phyloP scores from a whole-genome alignment of 2,797 vertebrate genomes.

The Carduelis carduelis region DNA sequence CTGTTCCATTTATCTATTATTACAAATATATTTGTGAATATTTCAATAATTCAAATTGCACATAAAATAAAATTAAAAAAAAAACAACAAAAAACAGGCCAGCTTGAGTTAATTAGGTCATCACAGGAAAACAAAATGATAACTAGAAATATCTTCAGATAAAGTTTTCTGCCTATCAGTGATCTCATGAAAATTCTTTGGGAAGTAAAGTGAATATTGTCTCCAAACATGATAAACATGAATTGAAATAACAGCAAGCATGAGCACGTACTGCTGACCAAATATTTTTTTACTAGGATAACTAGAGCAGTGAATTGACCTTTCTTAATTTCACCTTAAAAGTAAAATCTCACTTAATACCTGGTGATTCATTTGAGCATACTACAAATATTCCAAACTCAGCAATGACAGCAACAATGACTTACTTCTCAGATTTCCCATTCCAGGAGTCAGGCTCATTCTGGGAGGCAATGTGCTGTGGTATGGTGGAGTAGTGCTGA shows the following conservation, averaged over 20 bases:
- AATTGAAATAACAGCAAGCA: not conserved
- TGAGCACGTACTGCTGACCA: not conserved
- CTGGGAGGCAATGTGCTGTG: conserved; percentile 89
- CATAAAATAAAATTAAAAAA: not conserved
- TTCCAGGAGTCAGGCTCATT: conserved; percentile 81
- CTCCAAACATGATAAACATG: not conserved
- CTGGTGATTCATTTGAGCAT: not conserved
- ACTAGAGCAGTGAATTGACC: not conserved
- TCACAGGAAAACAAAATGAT: not conserved
- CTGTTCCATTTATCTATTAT: not conserved
- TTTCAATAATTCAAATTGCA: not conserved
- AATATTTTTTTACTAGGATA: not conserved
- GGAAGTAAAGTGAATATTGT: not conserved
- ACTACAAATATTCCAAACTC: not conserved
- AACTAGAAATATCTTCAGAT: not conserved
- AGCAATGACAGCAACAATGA: not conserved
- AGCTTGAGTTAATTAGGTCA: not conserved
- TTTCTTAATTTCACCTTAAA: not conserved
- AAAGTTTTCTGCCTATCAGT: not conserved
- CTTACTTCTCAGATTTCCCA: conserved; percentile 90
- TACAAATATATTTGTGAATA: not conserved
- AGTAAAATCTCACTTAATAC: not conserved
- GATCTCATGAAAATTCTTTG: not conserved
- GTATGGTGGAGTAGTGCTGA: conserved; percentile 93
- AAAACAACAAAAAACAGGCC: not conserved